phyloP scores from a whole-genome alignment of 1,140 invertebrate genomes.

The Zaprionus vittiger region DNA sequence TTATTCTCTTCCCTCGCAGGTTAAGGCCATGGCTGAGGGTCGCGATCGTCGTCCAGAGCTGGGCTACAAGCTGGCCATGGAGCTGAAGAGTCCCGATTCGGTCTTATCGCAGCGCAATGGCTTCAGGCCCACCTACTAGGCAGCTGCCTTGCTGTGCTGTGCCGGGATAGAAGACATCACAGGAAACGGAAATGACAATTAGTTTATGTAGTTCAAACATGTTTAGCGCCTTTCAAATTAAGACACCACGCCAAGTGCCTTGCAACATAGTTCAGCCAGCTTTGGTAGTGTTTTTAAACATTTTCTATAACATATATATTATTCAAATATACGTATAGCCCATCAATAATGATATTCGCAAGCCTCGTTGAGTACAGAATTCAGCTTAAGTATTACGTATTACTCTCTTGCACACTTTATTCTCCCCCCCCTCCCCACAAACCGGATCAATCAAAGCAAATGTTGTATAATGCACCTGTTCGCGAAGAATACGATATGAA shows the following conservation, averaged over 20 bases:
- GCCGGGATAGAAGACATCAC: background rate
- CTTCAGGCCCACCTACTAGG: conserved; percentile 67
- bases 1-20: conserved; percentile 84
- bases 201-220: conserved; percentile 47
- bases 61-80: conserved; percentile 93
- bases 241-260: conserved; percentile 53
- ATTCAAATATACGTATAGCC: background rate
- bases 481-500: background rate
- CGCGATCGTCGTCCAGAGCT: conserved; percentile 93
- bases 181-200: conserved; percentile 33
- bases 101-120: conserved; percentile 81
- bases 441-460: conserved; percentile 26
- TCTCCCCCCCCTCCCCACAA: background rate
- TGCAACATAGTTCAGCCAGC: conserved; percentile 51
- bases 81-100: conserved; percentile 88
- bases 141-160: background rate
- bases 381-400: conserved; percentile 61
- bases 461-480: conserved; percentile 49
- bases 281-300: conserved; percentile 53
- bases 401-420: conserved; percentile 30
- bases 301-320: background rate
- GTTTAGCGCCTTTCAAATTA: conserved; percentile 42
- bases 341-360: conserved; percentile 5
- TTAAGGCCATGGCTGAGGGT: conserved; percentile 93
- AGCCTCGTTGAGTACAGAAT: conserved; percentile 20